Base-by-base conservation (phyloP, 2,888 invertebrate genomes). In the Liodrosophila aerea region DNA sequence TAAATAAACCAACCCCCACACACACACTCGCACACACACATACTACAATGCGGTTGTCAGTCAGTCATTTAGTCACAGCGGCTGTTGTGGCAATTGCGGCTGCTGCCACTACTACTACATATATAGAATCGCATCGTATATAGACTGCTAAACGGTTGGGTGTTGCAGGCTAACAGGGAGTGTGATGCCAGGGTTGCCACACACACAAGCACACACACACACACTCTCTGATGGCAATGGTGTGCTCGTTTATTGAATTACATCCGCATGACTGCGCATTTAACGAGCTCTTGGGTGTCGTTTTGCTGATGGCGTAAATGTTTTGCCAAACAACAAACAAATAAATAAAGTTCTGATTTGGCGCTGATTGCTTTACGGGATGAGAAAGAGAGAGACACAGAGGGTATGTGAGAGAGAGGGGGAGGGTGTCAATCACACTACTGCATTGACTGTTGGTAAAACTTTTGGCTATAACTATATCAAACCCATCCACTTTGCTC, bases 221-320 rank as follows among this genome's bases (percentile, higher is more conserved):
- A n/a, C n/a, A n/a, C 5, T 2, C 57, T 58, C 54, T 56, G 85
- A 72, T 83, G 86, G 22, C 22, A 22, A 81, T 80, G 85, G 73
- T 66, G 86, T 70, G 82, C 76, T 87, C 86, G 87, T 87, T 87
- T 87, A 88, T 88, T 86, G 88, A 87, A 87, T 87, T 87, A 87
- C 85, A 76, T 82, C 82, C 86, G 82, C 86, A 83, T 87, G 86
- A 76, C 83, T 86, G 87, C 83, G 85, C 83, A 85, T 86, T 85
- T 73, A 78, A 86, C 75, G 78, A 87, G 86, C 76, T 73, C 66
- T 77, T 72, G 74, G 67, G 75, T 87, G 87, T 84, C 87, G 86
- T 87, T 87, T 82, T 85, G 85, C 78, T 78, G 80, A 85, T 86
- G 87, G 83, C 72, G 77, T 85, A 78, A 87, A 85, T 87, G 85